These are phyloP conservation scores for Drosophila silvestris DNA, from an alignment of 2,888 invertebrate genomes.

Conservation along the genomic window DNA sequence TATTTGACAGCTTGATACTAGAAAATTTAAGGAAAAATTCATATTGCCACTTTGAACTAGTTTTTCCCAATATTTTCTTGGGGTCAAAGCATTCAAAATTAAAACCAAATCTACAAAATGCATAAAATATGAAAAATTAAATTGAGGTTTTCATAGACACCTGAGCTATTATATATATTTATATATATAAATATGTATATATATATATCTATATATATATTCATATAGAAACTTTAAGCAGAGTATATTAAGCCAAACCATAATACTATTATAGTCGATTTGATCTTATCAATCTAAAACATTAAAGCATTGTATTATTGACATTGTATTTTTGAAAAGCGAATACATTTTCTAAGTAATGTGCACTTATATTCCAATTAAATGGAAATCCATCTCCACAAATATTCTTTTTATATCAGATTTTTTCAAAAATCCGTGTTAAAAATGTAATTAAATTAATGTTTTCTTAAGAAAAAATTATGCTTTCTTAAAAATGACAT, in stretches of 20 bases:
- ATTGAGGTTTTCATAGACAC: background rate
- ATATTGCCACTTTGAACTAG: too few relatives aligned
- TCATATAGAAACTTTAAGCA: background rate
- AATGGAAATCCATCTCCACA: background rate
- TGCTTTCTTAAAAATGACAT: background rate
- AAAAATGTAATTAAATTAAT: background rate
- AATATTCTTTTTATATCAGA: rapidly evolving
- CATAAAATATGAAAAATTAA: too few relatives aligned
- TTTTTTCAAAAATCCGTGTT: background rate
- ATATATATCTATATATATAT: too few relatives aligned
- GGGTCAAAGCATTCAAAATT: background rate
- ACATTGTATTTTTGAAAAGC: background rate
- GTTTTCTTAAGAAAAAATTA: background rate
- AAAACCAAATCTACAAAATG: background rate
- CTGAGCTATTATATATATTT: background rate
- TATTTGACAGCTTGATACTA: background rate
- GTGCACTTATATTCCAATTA: background rate
- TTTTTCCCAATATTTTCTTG: too few relatives aligned
- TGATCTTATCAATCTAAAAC: background rate
- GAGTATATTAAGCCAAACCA: background rate
- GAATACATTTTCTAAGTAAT: background rate
- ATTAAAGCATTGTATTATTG: background rate
- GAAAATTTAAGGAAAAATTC: background rate
- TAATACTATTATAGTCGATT: background rate
- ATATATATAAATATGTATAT: too few relatives aligned